Base-by-base conservation (phyloP, 2,888 invertebrate genomes). In the Scaptomyza tumidula region DNA sequence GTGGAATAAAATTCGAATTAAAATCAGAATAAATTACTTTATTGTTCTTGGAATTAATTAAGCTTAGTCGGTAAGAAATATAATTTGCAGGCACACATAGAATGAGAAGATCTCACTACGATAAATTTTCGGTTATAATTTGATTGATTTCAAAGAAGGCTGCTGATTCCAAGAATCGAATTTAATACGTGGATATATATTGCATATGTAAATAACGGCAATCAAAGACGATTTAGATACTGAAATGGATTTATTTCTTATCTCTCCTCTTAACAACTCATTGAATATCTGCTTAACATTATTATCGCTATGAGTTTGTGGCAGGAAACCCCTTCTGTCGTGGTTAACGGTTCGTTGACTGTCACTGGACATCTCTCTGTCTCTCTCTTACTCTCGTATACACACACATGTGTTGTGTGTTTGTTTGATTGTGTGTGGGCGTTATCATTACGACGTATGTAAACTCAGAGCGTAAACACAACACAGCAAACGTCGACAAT, bases 361-460 rank as follows among this genome's bases (percentile, higher is more conserved):
- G 83, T 62, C 66, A 62, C 55, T 72, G 86, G 64, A 49, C 80
- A 70, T 70, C 63, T 53, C 56, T 37, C 63, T 68, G 55, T 16
- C 39, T 16, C 16, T 16, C 16, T n/a, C n/a, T n/a, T 68, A 71
- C 68, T 64, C 65, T 65, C 13, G 6, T 10, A 19, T n/a, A 9
- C 33, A 35, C 11, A n/a, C 6, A 37, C 37, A n/a, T 49, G 48
- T 10, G 39, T 48, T 31, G 11, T 31, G 27, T 53, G 19, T 44
- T 48, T 7, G 31, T 9, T 19, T 14, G 24, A 31, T 19, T 49
- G 37, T 27, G 37, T 27, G 39, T 33, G 58, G 49, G 53, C 57
- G 52, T 49, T 80, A 74, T 78, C 80, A 77, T 75, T 72, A 72
- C 70, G 68, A 70, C 68, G 78, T 74, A 85, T 85, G 83, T 83